phyloP scores from a whole-genome alignment of 2,888 invertebrate species.

The Leptinotarsa haldemani region DNA sequence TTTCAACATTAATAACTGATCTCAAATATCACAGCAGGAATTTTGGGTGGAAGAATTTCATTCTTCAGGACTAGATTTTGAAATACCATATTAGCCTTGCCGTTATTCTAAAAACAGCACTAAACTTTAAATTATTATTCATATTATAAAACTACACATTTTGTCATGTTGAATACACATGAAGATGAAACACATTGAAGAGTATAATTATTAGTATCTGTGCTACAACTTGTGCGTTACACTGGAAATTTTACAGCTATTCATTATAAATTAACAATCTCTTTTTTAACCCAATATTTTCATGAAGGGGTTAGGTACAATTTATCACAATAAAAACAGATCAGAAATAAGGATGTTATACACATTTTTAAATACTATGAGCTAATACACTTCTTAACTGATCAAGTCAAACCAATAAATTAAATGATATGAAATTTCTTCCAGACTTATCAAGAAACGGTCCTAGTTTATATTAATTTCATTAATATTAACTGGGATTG shows the following conservation, averaged over 20 bases:
- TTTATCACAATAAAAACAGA: conserved; percentile 47
- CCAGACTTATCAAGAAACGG: too few species aligned
- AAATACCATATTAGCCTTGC: conserved; percentile 48
- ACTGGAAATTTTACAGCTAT: not conserved
- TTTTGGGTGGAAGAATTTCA: conserved; percentile 51
- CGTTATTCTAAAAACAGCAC: conserved; percentile 31
- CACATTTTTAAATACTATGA: not conserved
- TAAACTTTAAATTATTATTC: not conserved
- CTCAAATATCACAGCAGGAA: conserved; percentile 58
- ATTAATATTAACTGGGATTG: too few species aligned
- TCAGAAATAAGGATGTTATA: conserved; percentile 23
- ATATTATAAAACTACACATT: not conserved
- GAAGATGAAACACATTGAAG: not conserved
- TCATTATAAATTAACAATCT: conserved; percentile 26
- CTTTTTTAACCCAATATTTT: not conserved
- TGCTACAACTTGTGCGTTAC: conserved; percentile 1
- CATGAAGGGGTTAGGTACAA: conserved; percentile 45
- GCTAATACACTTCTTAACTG: too few species aligned
- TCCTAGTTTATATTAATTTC: too few species aligned
- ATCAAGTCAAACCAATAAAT: too few species aligned
- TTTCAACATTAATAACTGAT: not conserved
- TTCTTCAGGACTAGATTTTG: conserved; percentile 57
- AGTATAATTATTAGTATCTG: not conserved
- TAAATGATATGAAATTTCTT: too few species aligned
- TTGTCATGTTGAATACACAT: not conserved